Percentiles rank a stretch among this genome's conserved stretches.
Evolutionary conservation across 1,140 invertebrate genomes (phyloP).

Genomic region (Capitella teleta): DNA sequence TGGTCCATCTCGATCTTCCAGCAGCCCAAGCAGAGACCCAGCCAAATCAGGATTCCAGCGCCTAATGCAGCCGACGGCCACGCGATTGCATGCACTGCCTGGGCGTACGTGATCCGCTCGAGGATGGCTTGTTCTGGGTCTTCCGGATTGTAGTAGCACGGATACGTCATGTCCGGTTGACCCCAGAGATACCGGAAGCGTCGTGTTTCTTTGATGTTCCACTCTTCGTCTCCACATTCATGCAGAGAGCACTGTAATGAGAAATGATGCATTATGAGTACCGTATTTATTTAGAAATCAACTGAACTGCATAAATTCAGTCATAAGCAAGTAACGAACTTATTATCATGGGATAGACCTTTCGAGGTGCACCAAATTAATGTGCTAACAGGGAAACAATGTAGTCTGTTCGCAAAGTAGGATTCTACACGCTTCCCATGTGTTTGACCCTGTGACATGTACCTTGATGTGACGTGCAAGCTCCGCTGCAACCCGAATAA

Average conservation of each 20-base stretch:
- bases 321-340: too few species aligned
- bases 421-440: too few species aligned
- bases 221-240: slow-evolving; percentile 11
- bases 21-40: slow-evolving; percentile 10
- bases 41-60: slow-evolving; percentile 4
- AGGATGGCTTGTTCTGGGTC: slow-evolving; percentile 4
- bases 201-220: slow-evolving; percentile 8
- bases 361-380: too few species aligned
- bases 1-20: slow-evolving; percentile 7
- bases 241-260: slow-evolving; percentile 11
- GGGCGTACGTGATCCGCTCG: neutral
- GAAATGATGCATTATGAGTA: too few species aligned
- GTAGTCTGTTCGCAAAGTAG: too few species aligned
- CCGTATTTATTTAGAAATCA: too few species aligned
- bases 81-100: slow-evolving; percentile 10
- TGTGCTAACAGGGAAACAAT: too few species aligned
- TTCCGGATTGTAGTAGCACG: slow-evolving; percentile 6
- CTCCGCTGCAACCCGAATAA: too few species aligned
- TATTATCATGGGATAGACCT: too few species aligned
- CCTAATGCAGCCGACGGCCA: slow-evolving; percentile 7
- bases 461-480: too few species aligned
- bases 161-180: slow-evolving; percentile 2
- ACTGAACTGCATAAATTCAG: too few species aligned
- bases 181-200: slow-evolving; percentile 10
- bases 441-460: too few species aligned